These are phyloP conservation scores for Amphimedon queenslandica DNA, from an alignment of 37 sponge, comb jelly and placozoan genomes.

Conservation along the genomic window DNA sequence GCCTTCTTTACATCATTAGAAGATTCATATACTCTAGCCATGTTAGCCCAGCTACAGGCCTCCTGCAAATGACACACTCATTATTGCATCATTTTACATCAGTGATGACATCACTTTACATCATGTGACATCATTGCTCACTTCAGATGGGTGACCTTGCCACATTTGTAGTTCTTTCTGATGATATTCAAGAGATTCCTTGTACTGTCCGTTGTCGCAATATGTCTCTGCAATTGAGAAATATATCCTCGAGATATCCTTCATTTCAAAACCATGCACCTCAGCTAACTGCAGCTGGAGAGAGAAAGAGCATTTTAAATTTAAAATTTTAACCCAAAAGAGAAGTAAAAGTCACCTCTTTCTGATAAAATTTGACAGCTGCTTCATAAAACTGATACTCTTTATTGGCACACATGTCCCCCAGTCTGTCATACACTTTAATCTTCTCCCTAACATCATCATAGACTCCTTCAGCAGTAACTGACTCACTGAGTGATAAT, in stretches of 20 bases:
- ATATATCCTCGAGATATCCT: constrained; percentile 45
- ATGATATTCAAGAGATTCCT: constrained; percentile 60
- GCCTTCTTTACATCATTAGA: constrained; percentile 21
- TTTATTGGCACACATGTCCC: constrained; percentile 68
- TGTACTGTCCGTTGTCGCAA: constrained; percentile 54
- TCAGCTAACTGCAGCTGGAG: constrained; percentile 56
- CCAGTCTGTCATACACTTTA: constrained; percentile 68
- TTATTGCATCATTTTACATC: too few species aligned
- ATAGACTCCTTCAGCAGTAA: background rate
- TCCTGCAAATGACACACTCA: too few species aligned
- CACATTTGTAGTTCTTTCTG: constrained; percentile 72
- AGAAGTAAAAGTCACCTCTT: constrained; percentile 53
- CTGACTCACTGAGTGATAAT: too few species aligned
- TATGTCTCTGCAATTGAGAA: constrained; percentile 74
- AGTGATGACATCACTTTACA: too few species aligned
- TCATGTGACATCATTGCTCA: too few species aligned
- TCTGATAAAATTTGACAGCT: constrained; percentile 51
- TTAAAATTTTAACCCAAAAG: too few species aligned
- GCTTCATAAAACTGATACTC: constrained; percentile 28
- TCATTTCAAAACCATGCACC: constrained; percentile 26
- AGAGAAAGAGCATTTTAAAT: too few species aligned
- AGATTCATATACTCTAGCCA: constrained; percentile 40
- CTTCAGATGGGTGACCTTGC: constrained; percentile 19
- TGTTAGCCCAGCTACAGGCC: too few species aligned
- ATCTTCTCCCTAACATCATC: constrained; percentile 9